phyloP scores from a whole-genome alignment of 2,797 vertebrate species.

The Champsocephalus esox region DNA sequence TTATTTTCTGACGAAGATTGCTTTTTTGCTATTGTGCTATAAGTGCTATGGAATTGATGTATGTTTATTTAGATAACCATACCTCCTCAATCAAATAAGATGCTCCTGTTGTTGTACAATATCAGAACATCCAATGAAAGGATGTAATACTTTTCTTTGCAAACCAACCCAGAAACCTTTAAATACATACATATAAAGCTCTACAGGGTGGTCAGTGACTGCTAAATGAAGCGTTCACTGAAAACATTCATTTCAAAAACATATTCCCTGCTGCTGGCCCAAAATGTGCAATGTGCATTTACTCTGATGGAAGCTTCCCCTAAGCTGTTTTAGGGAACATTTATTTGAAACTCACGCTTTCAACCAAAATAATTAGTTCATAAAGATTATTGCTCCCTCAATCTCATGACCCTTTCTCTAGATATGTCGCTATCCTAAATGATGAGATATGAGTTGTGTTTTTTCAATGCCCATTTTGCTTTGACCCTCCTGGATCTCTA shows the following conservation, averaged over 20 bases:
- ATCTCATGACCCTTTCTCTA: constrained; percentile 2
- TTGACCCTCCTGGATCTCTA: background rate
- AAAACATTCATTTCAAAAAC: constrained; percentile 16
- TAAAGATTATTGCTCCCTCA: constrained; percentile 6
- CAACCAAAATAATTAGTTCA: background rate
- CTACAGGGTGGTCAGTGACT: constrained; percentile 9
- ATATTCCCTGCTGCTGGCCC: background rate
- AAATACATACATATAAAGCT: background rate
- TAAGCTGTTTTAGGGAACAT: background rate
- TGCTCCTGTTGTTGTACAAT: too few relatives aligned
- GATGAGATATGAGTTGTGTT: background rate
- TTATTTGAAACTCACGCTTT: constrained; percentile 2
- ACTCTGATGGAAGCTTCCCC: background rate
- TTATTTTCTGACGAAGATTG: constrained; percentile 17
- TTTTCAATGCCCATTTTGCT: background rate
- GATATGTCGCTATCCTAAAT: constrained; percentile 4
- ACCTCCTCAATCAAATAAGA: background rate
- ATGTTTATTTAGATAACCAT: background rate
- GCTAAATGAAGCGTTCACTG: constrained; percentile 11
- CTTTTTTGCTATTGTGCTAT: background rate
- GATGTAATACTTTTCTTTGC: background rate
- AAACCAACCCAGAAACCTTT: constrained; percentile 9
- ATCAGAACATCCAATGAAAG: background rate
- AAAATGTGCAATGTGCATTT: background rate
- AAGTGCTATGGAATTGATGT: background rate